Evolutionary conservation across 2,113 vertebrate genomes (phyloP), one percentile per base, ranked within the genome.

Genomic region (Solea solea): DNA sequence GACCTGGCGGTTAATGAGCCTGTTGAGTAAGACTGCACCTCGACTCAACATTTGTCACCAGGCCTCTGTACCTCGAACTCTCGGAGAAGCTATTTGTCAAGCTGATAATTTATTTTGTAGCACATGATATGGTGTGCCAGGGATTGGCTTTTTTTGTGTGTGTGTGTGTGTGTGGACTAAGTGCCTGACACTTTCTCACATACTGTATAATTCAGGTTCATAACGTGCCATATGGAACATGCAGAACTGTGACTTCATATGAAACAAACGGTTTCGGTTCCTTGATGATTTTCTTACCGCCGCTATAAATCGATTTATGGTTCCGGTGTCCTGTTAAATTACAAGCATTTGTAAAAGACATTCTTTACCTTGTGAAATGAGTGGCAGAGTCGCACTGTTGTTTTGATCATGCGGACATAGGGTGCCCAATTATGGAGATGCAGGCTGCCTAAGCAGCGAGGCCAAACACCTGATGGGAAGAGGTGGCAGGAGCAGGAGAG

Each of bases 91-190:
- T 57, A 88, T 92, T 92, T 86, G 89, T 91, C 90, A 90, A 83
- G 78, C 86, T 89, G 90, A 92, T 92, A 52, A 91, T 92, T 89
- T 90, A 89, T 92, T 88, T 92, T 83, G 76, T 75, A 69, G 76
- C 87, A 76, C 75, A 64, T 62, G 68, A 82, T 81, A 75, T 67
- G 60, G 76, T 74, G 81, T 72, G 75, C 59, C 8, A 48, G 78
- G 71, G 76, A 79, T 74, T 42, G 70, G 78, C 28, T 69, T 86
- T 74, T 72, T 86, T 80, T 79, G 72, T 67, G 55, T 75, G 13
- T 46, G 44, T 46, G 9, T 46, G 9, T 12, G 9, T 5, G 64
- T 60, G 64, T 21, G 79, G 62, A 63, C 54, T 45, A 8, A 55
- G 63, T 45, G 64, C 60, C 60, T 69, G 76, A 73, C 57, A 78